Base-by-base conservation (phyloP, 2,113 vertebrate genomes). In the Hippoglossus stenolepis region DNA sequence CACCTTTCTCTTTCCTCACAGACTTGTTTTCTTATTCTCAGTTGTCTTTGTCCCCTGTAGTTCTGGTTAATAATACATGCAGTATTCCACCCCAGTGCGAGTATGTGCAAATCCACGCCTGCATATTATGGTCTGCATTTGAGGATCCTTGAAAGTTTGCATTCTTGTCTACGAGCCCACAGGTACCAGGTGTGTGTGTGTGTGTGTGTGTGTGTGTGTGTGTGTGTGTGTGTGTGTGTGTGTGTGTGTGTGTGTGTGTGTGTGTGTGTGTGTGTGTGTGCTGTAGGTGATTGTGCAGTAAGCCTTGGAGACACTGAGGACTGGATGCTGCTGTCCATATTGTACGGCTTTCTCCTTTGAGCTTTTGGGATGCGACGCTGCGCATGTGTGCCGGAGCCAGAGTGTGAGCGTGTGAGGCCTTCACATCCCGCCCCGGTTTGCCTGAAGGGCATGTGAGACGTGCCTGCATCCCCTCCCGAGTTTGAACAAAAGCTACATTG, bases 401-500 rank as follows among this genome's bases (percentile, higher is more conserved):
- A 66, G n/a, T 47, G 20, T 8, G 38, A 59, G 65, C n/a, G 59
- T 76, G 66, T 47, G 56, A 77, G 80, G 69, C 63, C 63, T 76
- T 75, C 59, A 31, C 43, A 84, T 59, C 53, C 38, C 68, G 38
- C 15, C 60, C 17, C 4, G 11, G 53, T 70, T 79, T 85, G 72
- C 82, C 49, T 18, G 14, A 61, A 66, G 76, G 73, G 84, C 88
- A 69, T 2, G 24, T 43, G 71, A 86, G 75, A 85, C 58, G 53
- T 86, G 87, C 56, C 40, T 73, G 82, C 38, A 80, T 80, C 45
- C 64, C 14, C 53, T 73, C 38, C 76, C 8, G 54, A 79, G 62
- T 73, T 79, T 47, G 20, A 81, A 87, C 80, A 87, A 89, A 87
- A 80, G 77, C 64, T 63, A 74, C 65, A 86, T 82, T 90, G 72